A percentile compares a stretch with the other conserved stretches of the same genome.
These are phyloP conservation scores for Drosophila kuntzei DNA, from an alignment of 2,888 invertebrate species.

Conservation along the genomic window DNA sequence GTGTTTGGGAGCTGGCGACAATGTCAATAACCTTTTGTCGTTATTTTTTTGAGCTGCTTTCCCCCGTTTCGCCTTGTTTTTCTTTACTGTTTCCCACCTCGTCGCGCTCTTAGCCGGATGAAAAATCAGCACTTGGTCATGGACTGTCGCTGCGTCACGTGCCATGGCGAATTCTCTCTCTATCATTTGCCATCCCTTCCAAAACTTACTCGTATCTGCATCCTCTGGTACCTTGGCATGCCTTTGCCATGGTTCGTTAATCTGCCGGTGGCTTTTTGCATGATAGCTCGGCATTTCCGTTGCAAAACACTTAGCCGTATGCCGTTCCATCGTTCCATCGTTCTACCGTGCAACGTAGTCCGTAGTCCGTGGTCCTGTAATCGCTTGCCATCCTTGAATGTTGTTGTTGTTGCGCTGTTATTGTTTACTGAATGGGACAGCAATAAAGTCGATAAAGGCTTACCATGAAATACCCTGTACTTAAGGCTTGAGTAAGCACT, in stretches of 20 bases:
- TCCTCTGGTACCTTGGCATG: constrained; percentile 64
- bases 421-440: constrained; percentile 66
- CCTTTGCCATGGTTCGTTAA: constrained; percentile 80
- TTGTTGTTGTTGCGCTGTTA: constrained; percentile 57
- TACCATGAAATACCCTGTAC: constrained; percentile 44
- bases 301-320: constrained; percentile 77
- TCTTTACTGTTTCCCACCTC: constrained; percentile 11
- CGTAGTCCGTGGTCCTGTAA: constrained; percentile 59
- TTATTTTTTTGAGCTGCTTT: constrained; percentile 16
- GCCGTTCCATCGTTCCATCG: constrained; percentile 11
- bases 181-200: constrained; percentile 5
- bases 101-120: constrained; percentile 56
- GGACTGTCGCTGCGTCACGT: constrained; percentile 79
- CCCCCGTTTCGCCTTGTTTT: constrained; percentile 17
- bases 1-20: constrained; percentile 50
- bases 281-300: constrained; percentile 79
- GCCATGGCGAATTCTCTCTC: constrained; percentile 55
- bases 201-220: constrained; percentile 36
- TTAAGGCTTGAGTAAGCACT: constrained; percentile 20
- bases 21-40: constrained; percentile 78
- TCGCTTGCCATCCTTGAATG: constrained; percentile 60
- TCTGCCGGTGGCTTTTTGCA: constrained; percentile 79
- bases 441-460: constrained; percentile 23
- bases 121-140: constrained; percentile 81
- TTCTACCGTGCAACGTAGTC: constrained; percentile 19